phyloP scores from a whole-genome alignment of 2,113 vertebrate species.

The Calypte anna region DNA sequence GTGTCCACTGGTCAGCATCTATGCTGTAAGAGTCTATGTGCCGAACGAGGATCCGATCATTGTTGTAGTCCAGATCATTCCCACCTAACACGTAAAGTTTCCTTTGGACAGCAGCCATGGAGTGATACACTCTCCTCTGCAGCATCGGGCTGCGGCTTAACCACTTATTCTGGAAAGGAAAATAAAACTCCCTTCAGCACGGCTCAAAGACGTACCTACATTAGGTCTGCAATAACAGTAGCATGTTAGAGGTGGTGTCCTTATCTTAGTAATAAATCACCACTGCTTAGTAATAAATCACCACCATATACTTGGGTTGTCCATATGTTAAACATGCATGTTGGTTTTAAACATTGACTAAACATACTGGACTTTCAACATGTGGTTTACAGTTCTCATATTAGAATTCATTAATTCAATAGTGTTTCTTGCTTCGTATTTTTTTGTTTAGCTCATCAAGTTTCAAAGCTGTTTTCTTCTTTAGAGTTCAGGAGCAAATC shows the following conservation, averaged over 20 bases:
- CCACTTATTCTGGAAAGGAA: slow-evolving; percentile 89
- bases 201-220: background rate
- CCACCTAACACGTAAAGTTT: slow-evolving; percentile 94
- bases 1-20: slow-evolving; percentile 93
- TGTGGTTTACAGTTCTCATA: background rate
- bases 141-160: slow-evolving; percentile 91
- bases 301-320: too few species aligned
- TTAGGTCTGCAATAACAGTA: accelerated
- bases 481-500: background rate
- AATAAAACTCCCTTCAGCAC: background rate
- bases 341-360: background rate
- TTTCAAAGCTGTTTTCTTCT: background rate
- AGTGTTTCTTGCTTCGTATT: background rate
- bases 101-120: slow-evolving; percentile 92
- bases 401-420: background rate
- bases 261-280: background rate
- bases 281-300: background rate
- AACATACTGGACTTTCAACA: background rate
- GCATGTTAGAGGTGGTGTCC: background rate
- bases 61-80: slow-evolving; percentile 96
- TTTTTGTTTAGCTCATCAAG: slow-evolving; percentile 5
- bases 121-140: slow-evolving; percentile 95
- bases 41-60: slow-evolving; percentile 93
- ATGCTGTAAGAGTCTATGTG: slow-evolving; percentile 96
- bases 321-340: accelerated